A percentile compares a stretch with the other conserved stretches of the same genome.
These are phyloP conservation scores for Isurus oxyrinchus DNA, from an alignment of 2,113 vertebrate genomes.

Conservation along the genomic window DNA sequence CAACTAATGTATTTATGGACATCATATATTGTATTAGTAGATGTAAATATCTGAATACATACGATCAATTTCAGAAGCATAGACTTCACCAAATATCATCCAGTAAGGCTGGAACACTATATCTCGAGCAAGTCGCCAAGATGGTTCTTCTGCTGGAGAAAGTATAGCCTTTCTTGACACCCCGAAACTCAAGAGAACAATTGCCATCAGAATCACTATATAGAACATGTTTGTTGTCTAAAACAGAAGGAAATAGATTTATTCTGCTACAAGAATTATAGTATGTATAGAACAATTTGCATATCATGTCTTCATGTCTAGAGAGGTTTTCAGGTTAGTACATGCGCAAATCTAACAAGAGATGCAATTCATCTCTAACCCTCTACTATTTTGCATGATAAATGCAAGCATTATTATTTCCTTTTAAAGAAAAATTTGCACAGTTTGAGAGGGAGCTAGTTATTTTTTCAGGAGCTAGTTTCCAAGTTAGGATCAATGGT, in stretches of 20 bases:
- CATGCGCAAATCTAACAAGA: not conserved
- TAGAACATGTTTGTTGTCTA: constrained; percentile 97
- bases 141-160: constrained; percentile 75
- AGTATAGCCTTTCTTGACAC: constrained; percentile 89
- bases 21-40: not conserved
- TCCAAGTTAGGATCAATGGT: not conserved
- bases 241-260: constrained; percentile 37
- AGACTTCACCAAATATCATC: constrained; percentile 98
- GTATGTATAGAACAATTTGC: not conserved
- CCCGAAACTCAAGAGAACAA: constrained; percentile 87
- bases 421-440: not conserved
- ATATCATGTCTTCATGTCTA: no score
- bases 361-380: not conserved
- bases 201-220: constrained; percentile 94
- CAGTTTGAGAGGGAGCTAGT: no score
- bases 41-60: constrained; percentile 41
- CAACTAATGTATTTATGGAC: not conserved
- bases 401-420: not conserved
- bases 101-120: constrained; percentile 91
- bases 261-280: not conserved
- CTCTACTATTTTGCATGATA: not conserved
- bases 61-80: constrained; percentile 82
- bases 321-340: not conserved
- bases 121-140: constrained; percentile 80
- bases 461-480: not conserved